phyloP scores from a whole-genome alignment of 2,797 vertebrate genomes.

The Schizopygopsis pylzovi region DNA sequence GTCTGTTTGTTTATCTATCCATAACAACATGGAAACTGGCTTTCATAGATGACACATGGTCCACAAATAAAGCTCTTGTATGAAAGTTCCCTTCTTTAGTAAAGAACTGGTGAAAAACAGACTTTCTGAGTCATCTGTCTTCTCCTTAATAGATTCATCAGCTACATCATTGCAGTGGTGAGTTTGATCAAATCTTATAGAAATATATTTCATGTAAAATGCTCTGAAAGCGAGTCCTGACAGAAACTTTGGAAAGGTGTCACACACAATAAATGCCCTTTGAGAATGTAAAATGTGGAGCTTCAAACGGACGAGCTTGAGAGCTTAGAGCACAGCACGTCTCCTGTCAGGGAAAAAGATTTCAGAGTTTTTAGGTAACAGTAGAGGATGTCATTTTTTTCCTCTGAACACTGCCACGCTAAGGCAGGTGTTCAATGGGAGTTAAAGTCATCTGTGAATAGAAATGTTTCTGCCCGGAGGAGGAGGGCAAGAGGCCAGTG shows the following conservation, averaged over 20 bases:
- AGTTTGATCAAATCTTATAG: slow-evolving; percentile 14
- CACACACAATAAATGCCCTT: slow-evolving; percentile 41
- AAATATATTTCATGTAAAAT: slow-evolving; percentile 30
- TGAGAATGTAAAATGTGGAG: slow-evolving; percentile 38
- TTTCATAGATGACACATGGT: not conserved
- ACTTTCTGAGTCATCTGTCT: not conserved
- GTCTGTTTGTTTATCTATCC: not conserved
- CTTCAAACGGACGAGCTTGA: slow-evolving; percentile 20
- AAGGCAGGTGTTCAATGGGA: slow-evolving; percentile 73
- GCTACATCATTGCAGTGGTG: not conserved
- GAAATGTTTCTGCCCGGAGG: slow-evolving; percentile 71
- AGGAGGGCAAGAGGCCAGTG: slow-evolving; percentile 69
- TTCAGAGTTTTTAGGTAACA: slow-evolving; percentile 64
- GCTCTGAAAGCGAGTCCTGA: slow-evolving; percentile 6
- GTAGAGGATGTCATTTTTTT: slow-evolving; percentile 51
- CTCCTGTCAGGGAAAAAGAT: slow-evolving; percentile 49
- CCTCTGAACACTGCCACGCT: slow-evolving; percentile 60
- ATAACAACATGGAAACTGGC: not conserved
- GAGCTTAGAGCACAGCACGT: slow-evolving; percentile 32
- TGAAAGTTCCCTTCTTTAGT: not conserved
- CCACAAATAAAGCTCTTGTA: not conserved
- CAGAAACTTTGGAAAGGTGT: slow-evolving; percentile 31
- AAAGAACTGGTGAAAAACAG: not conserved
- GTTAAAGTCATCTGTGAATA: slow-evolving; percentile 76
- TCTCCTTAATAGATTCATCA: slow-evolving; percentile 25